These are phyloP conservation scores for Platichthys flesus DNA, from an alignment of 2,113 vertebrate species.

Conservation along the genomic window DNA sequence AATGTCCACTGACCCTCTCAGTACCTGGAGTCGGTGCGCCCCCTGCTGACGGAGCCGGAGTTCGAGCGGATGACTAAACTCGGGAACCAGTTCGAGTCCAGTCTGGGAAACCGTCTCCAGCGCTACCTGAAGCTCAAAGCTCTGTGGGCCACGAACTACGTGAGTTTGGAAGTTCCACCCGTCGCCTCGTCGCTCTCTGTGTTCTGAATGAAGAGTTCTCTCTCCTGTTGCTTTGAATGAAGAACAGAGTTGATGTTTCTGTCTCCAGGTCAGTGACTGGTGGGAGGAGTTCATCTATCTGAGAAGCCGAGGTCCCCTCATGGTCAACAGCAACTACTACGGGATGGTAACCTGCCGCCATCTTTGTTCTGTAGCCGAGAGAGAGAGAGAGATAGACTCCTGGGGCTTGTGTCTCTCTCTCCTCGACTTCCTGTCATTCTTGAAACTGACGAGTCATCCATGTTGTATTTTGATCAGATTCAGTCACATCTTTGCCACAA, in stretches of 20 bases:
- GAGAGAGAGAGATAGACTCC: no score
- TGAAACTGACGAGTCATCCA: no score
- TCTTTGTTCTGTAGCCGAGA: no score
- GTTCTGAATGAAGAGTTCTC: no score
- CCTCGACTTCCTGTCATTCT: no score
- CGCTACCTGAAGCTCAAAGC: slow-evolving; percentile 89
- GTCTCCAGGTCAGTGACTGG: slow-evolving; percentile 90
- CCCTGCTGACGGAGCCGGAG: slow-evolving; percentile 78
- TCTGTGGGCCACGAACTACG: slow-evolving; percentile 91
- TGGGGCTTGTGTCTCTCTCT: no score
- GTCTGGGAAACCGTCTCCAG: slow-evolving; percentile 85
- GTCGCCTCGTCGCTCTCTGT: background rate
- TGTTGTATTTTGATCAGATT: no score
- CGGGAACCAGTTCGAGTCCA: slow-evolving; percentile 83
- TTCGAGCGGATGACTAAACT: slow-evolving; percentile 77
- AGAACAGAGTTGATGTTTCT: background rate
- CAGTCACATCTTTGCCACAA: no score
- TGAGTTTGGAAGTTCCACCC: slow-evolving; percentile 66
- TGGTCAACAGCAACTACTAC: slow-evolving; percentile 94
- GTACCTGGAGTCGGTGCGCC: slow-evolving; percentile 87
- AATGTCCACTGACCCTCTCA: slow-evolving; percentile 42
- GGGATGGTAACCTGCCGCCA: slow-evolving; percentile 83
- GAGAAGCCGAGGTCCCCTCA: slow-evolving; percentile 84
- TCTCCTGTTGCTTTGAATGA: no score
- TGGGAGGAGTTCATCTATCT: slow-evolving; percentile 93